Evolutionary conservation across 1,140 invertebrate species (phyloP).

Genomic region (Heliconius hermathena): DNA sequence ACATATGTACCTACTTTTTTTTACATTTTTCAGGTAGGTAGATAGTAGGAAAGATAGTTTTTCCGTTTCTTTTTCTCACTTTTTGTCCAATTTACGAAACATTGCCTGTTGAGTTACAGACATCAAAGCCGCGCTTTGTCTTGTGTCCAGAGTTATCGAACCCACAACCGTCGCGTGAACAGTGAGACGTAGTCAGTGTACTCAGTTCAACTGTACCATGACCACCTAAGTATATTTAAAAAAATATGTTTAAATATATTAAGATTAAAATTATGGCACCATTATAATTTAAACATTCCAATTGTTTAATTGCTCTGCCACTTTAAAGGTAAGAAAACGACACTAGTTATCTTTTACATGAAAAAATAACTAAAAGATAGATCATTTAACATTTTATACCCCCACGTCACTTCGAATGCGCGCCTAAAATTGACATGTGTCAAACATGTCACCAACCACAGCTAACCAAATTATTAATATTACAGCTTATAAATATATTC

Average conservation of each 20-base stretch:
- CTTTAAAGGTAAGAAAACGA: conserved; percentile 3
- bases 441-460: conserved; percentile 54
- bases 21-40: too few species aligned
- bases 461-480: conserved; percentile 8
- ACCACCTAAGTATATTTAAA: too few species aligned
- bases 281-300: not conserved
- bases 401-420: conserved; percentile 14
- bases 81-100: too few species aligned
- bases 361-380: not conserved
- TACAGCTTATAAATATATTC: not conserved
- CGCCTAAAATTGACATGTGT: conserved; percentile 57
- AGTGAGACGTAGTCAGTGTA: too few species aligned
- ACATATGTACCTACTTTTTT: too few species aligned
- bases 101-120: too few species aligned
- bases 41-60: too few species aligned
- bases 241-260: not conserved
- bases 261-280: not conserved
- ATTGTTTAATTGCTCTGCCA: not conserved
- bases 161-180: too few species aligned
- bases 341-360: not conserved
- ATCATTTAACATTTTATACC: conserved; percentile 9
- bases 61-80: too few species aligned
- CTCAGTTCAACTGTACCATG: too few species aligned
- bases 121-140: too few species aligned
- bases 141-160: too few species aligned